A percentile compares a stretch with the other conserved stretches of the same genome.
Conservation (phyloP, 2,888 invertebrate species). For the Scaptomyza cyrtandrae region DNA sequence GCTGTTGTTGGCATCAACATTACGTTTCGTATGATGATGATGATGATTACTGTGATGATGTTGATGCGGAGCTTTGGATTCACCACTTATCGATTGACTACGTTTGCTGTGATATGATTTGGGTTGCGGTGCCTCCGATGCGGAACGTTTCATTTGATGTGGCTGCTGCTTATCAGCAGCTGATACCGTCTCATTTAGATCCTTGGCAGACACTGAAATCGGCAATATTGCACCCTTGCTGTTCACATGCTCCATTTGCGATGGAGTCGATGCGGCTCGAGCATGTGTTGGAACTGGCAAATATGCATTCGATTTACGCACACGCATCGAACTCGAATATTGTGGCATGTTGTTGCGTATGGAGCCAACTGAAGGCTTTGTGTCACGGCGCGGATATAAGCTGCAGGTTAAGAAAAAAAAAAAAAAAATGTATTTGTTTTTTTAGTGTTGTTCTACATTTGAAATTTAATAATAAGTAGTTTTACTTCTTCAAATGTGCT, state of each 20-base stretch:
- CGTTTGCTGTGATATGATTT: slow-evolving; percentile 81
- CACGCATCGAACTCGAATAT: slow-evolving; percentile 82
- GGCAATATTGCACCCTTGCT: slow-evolving; percentile 46
- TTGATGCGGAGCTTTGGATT: slow-evolving; percentile 47
- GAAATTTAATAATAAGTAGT: too few species aligned
- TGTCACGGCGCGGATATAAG: slow-evolving; percentile 69
- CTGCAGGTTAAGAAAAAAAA: slow-evolving; percentile 5
- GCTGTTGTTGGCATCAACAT: slow-evolving; percentile 67
- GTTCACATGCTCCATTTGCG: slow-evolving; percentile 82
- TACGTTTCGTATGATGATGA: slow-evolving; percentile 73
- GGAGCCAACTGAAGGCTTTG: slow-evolving; percentile 43
- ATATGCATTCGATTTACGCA: slow-evolving; percentile 81
- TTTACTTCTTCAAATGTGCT: too few species aligned
- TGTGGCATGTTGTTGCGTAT: slow-evolving; percentile 74
- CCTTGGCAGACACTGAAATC: slow-evolving; percentile 56
- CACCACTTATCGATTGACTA: slow-evolving; percentile 82
- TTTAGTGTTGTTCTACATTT: too few species aligned
- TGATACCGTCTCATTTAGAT: slow-evolving; percentile 52
- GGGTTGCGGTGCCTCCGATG: slow-evolving; percentile 78
- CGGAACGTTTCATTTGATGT: slow-evolving; percentile 80
- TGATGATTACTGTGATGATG: slow-evolving; percentile 53
- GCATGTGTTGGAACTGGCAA: slow-evolving; percentile 83
- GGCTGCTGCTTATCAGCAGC: slow-evolving; percentile 43
- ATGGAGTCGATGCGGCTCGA: slow-evolving; percentile 84
- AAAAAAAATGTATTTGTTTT: neutral